Evolutionary conservation across 2,797 vertebrate genomes (phyloP).

Genomic region (Peromyscus melanophrys): DNA sequence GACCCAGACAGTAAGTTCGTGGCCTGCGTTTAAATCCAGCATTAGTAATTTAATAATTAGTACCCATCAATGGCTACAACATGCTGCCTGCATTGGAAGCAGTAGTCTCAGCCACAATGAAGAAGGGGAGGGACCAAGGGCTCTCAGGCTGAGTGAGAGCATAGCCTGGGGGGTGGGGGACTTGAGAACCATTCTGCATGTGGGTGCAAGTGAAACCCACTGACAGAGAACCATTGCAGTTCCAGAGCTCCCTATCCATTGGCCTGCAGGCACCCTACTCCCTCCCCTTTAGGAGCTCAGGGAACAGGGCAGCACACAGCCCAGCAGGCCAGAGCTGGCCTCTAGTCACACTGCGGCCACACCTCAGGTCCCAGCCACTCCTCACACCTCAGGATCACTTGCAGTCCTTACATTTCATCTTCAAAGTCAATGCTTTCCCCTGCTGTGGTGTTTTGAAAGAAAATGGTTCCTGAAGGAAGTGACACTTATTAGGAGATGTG

Average conservation of each 20-base stretch:
- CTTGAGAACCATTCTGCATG: neutral
- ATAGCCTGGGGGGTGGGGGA: neutral
- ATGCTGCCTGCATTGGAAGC: neutral
- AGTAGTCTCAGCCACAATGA: neutral
- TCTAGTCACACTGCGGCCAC: neutral
- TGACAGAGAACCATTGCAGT: neutral
- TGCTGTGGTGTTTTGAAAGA: neutral
- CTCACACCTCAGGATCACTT: neutral
- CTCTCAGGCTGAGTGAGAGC: neutral
- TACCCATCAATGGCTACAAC: neutral
- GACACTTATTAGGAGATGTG: neutral
- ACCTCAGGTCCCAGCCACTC: neutral
- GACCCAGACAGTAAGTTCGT: neutral
- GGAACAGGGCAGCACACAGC: neutral
- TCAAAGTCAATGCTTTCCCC: neutral
- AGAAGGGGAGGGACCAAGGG: neutral
- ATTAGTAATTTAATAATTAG: conserved; percentile 18
- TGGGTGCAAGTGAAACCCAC: neutral
- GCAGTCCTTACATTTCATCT: neutral
- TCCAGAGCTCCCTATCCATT: neutral
- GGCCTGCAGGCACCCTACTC: neutral
- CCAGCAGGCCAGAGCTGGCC: neutral
- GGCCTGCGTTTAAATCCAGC: neutral
- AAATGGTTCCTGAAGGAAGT: neutral
- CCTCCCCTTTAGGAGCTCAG: neutral